phyloP scores from a whole-genome alignment of 2,113 vertebrate genomes.

The Monopterus albus region DNA sequence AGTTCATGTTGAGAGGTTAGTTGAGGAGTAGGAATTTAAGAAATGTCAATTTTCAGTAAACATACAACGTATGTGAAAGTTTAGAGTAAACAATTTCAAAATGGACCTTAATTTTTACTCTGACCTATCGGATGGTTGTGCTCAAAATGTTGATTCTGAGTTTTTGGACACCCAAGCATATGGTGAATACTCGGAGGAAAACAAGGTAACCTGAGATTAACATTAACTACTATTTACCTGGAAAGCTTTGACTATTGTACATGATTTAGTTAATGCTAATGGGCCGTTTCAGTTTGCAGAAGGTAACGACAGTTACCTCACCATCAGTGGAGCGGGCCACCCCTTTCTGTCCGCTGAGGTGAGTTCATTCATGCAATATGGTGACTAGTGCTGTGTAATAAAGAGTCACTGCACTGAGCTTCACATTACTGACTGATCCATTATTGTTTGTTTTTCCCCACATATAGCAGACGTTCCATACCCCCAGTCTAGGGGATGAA shows the following conservation, averaged over 20 bases:
- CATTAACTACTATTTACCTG: neutral
- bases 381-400: neutral
- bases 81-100: neutral
- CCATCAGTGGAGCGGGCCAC: conserved; percentile 86
- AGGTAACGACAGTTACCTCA: conserved; percentile 87
- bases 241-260: neutral
- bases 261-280: neutral
- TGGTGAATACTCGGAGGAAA: conserved; percentile 68
- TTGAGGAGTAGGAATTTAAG: neutral
- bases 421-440: too few species aligned
- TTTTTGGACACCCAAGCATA: conserved; percentile 75
- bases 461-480: conserved; percentile 88
- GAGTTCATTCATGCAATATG: neutral
- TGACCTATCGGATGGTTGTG: conserved; percentile 74
- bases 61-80: neutral
- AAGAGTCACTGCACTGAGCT: too few species aligned
- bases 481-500: conserved; percentile 91
- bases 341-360: conserved; percentile 86
- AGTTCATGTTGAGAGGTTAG: neutral
- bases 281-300: conserved; percentile 85
- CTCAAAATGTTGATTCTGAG: conserved; percentile 75
- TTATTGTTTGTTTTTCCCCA: neutral
- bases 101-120: conserved; percentile 84
- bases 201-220: conserved; percentile 71
- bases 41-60: neutral